These are phyloP conservation scores for Sinelater perroti DNA, from an alignment of 2,888 invertebrate genomes.

Conservation along the genomic window DNA sequence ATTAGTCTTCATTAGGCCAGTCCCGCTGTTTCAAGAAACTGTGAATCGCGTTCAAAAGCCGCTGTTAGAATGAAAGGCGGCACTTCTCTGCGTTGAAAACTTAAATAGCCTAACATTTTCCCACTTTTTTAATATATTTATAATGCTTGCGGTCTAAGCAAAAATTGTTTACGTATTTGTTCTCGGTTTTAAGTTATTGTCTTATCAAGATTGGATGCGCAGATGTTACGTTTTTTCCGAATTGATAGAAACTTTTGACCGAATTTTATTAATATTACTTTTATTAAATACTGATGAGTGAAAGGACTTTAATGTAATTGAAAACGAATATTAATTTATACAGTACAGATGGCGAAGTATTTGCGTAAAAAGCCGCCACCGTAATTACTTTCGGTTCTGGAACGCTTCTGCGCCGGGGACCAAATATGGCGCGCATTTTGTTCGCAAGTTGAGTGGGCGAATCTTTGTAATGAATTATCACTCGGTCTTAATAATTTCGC, in stretches of 20 bases:
- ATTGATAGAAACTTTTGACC: too few species aligned
- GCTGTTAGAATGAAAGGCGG: conserved; percentile 36
- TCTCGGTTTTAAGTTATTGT: too few species aligned
- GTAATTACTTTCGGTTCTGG: conserved; percentile 31
- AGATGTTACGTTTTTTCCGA: too few species aligned
- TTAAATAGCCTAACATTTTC: conserved; percentile 24
- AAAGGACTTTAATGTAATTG: too few species aligned
- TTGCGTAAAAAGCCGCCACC: conserved; percentile 25
- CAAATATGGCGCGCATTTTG: conserved; percentile 33
- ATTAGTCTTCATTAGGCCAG: conserved; percentile 49
- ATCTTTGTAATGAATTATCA: conserved; percentile 51
- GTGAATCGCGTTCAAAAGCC: conserved; percentile 41
- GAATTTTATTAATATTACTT: too few species aligned
- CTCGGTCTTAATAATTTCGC: conserved; percentile 56
- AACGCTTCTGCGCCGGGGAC: conserved; percentile 27
- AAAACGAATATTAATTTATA: too few species aligned
- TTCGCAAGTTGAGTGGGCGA: conserved; percentile 35
- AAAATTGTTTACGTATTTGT: too few species aligned
- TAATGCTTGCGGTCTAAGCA: too few species aligned
- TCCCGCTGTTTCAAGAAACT: conserved; percentile 30
- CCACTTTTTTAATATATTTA: conserved; percentile 5
- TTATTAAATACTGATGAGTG: too few species aligned
- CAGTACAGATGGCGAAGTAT: too few species aligned
- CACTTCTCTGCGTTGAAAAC: conserved; percentile 47
- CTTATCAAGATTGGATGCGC: too few species aligned